Evolutionary conservation across 2,888 invertebrate genomes (phyloP).

Genomic region (Zygogramma bicolorata): DNA sequence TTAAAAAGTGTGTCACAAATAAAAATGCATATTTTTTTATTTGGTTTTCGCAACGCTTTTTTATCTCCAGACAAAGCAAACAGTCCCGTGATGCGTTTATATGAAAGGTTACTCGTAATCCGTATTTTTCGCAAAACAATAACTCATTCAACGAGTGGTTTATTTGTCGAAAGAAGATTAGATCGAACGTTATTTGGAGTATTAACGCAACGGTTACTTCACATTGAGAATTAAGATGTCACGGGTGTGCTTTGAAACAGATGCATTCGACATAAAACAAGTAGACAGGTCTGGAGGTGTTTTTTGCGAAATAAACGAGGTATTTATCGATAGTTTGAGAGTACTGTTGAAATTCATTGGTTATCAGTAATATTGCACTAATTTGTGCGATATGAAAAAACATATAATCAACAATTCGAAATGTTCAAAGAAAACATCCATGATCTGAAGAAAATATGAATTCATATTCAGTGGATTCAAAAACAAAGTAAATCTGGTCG

Average conservation of each 20-base stretch:
- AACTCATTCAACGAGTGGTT: constrained; percentile 30
- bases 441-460: too few relatives aligned
- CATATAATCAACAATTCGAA: too few relatives aligned
- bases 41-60: constrained; percentile 53
- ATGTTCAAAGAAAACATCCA: too few relatives aligned
- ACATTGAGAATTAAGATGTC: background rate
- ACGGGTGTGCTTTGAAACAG: background rate
- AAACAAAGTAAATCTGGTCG: too few relatives aligned
- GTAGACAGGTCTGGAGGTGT: background rate
- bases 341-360: too few relatives aligned
- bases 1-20: constrained; percentile 54
- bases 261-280: background rate
- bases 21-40: constrained; percentile 49
- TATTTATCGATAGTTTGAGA: too few relatives aligned
- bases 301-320: background rate
- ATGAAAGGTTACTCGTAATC: constrained; percentile 18
- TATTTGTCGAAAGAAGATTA: constrained; percentile 42
- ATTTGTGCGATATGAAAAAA: too few relatives aligned
- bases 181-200: constrained; percentile 26
- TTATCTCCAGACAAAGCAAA: constrained; percentile 55
- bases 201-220: background rate
- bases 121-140: constrained; percentile 38
- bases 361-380: too few relatives aligned
- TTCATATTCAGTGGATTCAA: too few relatives aligned
- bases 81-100: constrained; percentile 34